These are phyloP conservation scores for Bombycilla garrulus DNA, from an alignment of 2,113 vertebrate genomes.

Conservation along the genomic window DNA sequence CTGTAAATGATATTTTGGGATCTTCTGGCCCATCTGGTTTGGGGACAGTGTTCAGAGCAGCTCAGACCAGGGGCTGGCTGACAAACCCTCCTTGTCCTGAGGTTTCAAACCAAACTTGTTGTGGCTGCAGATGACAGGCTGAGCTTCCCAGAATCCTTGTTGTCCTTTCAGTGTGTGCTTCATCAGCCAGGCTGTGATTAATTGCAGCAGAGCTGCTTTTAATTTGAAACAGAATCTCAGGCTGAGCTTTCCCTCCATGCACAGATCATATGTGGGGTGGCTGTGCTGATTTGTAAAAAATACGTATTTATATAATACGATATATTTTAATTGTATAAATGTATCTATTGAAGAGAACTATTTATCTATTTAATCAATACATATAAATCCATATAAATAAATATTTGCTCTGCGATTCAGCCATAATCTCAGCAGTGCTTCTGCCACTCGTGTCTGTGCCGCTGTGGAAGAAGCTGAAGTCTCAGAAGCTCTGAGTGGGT, in stretches of 20 bases:
- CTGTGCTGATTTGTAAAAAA: not conserved
- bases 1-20: conserved; percentile 34
- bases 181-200: conserved; percentile 6
- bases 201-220: conserved; percentile 4
- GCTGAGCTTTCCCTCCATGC: not conserved
- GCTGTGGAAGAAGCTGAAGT: rapidly evolving
- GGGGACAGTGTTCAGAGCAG: conserved; percentile 31
- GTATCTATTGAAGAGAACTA: too few relatives aligned
- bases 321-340: not conserved
- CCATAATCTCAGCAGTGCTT: rapidly evolving
- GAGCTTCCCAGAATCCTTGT: not conserved
- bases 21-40: conserved; percentile 53
- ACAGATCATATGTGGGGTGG: not conserved
- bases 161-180: not conserved
- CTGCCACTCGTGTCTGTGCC: not conserved
- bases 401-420: not conserved
- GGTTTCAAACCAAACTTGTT: conserved; percentile 33
- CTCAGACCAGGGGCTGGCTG: not conserved
- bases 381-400: rapidly evolving
- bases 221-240: not conserved
- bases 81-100: conserved; percentile 29
- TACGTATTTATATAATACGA: rapidly evolving
- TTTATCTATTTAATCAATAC: not conserved
- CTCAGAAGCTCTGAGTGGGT: not conserved
- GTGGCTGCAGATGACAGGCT: not conserved